Base-by-base conservation (phyloP, 2,888 invertebrate genomes). In the Azorinus chamasolen region DNA sequence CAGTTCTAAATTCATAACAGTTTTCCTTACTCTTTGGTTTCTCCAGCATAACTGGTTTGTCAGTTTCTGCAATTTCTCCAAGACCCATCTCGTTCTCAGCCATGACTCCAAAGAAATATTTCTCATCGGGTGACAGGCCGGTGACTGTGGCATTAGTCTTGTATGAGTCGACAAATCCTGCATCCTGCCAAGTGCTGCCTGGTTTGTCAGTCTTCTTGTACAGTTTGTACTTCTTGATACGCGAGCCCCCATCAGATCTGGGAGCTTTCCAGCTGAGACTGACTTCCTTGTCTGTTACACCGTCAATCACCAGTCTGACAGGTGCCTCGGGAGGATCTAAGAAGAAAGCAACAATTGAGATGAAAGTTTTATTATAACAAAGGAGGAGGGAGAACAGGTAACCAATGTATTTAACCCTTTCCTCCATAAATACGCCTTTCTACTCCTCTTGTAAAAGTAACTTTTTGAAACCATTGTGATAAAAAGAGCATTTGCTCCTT, bases 11-110 rank as follows among this genome's bases (percentile, higher is more conserved):
- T 10, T 6, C 32, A 32, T 10, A 32, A 32, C 32, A 32, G 32
- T 32, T 32, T 32, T 39, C 82, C 88, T 83, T 82, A 88, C 88
- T 78, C 32, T 85, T 73, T 53, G 83, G 76, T 69, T 84, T 86
- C 63, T 83, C 82, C 27, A 83, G 88, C 18, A 81, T 83, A 12
- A 90, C 85, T 16, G 90, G 84, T 68, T 88, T 87, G 18, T 86
- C 86, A 27, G 87, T 85, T 83, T 95, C 95, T 51, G 96, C 95
- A 64, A 97, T 96, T 88, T 96, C 95, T 93, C 98, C 97, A 68
- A 97, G 94, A 25, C 98, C 98, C 84, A 97, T 95, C 63, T 95
- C 95, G 93, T 99, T 99, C 93, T 98, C 98, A 54, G 98, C 98
- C 68, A 96, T 96, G 79, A 98, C 96, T 91, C 97, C 95, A 94